Conservation (phyloP, 1,140 invertebrate genomes). For the Leguminivora glycinivorella region DNA sequence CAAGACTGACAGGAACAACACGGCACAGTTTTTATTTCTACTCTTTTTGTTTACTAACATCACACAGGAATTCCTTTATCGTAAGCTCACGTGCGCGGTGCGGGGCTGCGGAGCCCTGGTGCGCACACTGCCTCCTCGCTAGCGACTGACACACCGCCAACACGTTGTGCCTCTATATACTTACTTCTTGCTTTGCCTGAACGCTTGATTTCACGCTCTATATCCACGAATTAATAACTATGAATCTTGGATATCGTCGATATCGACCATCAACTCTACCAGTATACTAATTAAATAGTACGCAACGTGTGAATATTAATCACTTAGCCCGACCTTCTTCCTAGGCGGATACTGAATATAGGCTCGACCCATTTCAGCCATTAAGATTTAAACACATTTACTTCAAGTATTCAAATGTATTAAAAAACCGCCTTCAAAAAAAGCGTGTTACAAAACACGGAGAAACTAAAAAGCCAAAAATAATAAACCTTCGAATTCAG, state of each 20-base stretch:
- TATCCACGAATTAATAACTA: conserved; percentile 68
- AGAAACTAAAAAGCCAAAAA: too few relatives aligned
- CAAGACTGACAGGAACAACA: conserved; percentile 53
- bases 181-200: conserved; percentile 65
- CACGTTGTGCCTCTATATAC: conserved; percentile 66
- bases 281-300: conserved; percentile 30
- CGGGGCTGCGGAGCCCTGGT: conserved; percentile 33
- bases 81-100: conserved; percentile 16
- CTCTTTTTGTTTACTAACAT: conserved; percentile 77
- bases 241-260: conserved; percentile 56
- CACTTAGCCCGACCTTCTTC: conserved; percentile 45
- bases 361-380: not conserved
- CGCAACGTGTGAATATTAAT: conserved; percentile 39
- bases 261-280: conserved; percentile 43
- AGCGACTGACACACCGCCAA: conserved; percentile 55
- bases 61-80: conserved; percentile 66
- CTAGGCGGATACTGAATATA: not conserved
- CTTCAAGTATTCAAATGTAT: not conserved
- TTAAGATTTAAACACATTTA: not conserved
- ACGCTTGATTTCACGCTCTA: conserved; percentile 74
- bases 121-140: conserved; percentile 35
- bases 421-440: too few relatives aligned
- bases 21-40: conserved; percentile 66
- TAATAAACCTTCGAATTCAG: too few relatives aligned
- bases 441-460: too few relatives aligned